Conservation (phyloP, 2,888 invertebrate genomes). For the Trissoscelio sp. region DNA sequence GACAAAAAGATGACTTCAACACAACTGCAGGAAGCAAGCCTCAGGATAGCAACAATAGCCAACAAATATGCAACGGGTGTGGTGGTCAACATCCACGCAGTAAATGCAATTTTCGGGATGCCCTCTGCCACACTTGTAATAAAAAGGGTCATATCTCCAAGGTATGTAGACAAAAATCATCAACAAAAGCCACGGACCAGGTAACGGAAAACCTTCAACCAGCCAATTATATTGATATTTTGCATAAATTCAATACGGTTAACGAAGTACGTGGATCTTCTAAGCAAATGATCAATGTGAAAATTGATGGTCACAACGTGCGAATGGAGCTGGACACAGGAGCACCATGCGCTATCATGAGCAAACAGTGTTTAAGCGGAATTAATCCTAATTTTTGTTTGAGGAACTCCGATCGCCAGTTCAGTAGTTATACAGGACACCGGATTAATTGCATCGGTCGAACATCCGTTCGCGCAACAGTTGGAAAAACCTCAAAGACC, state of each 20-base stretch:
- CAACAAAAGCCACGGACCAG: background rate
- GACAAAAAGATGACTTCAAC: no score
- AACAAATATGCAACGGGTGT: background rate
- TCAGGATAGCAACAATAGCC: background rate
- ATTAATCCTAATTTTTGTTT: conserved; percentile 26
- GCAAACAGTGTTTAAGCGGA: background rate
- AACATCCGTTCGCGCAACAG: conserved; percentile 14
- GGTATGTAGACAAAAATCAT: background rate
- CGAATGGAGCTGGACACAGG: conserved; percentile 57
- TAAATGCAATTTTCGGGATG: conserved; percentile 3
- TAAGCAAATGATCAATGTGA: conserved; percentile 38
- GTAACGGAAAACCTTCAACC: no score
- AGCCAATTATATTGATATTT: background rate
- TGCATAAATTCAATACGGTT: conserved; percentile 17
- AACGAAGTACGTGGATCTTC: background rate
- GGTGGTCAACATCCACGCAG: background rate
- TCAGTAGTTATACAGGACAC: conserved; percentile 56
- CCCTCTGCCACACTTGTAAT: background rate
- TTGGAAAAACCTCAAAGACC: conserved; percentile 13
- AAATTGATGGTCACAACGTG: conserved; percentile 20
- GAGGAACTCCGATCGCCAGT: conserved; percentile 35
- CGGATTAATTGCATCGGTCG: conserved; percentile 32
- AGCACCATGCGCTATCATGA: conserved; percentile 53
- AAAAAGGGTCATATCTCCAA: background rate
- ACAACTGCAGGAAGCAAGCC: no score